Evolutionary conservation across 2,113 vertebrate genomes (phyloP), one percentile per base, ranked within the genome.

Genomic region (Toxostoma redivivum): DNA sequence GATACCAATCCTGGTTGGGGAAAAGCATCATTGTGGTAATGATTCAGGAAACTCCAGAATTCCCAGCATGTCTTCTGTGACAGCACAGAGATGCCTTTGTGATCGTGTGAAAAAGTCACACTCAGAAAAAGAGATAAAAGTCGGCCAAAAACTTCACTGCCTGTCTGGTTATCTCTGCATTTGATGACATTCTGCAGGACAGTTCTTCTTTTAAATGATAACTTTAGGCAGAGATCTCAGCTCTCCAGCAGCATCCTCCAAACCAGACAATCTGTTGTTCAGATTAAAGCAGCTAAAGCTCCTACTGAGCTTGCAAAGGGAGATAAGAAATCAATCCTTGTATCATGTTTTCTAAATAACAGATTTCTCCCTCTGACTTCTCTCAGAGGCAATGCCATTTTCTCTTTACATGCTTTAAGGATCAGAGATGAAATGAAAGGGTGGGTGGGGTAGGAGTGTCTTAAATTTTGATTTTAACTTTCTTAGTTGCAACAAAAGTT

Each of bases 311-410:
- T 94, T 74, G 80, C 37, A 86, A 93, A 86, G 16, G 7, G 8
- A 93, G 90, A 96, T 93, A 96, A 88, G 88, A 88, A 94, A 96
- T 94, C 90, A 96, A 30, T 71, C 65, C 51, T 92, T 88, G 76
- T 92, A 93, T 93, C 85, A 37, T 35, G 74, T 87, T 94, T 79
- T 90, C 81, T 81, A 87, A 79, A 87, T 31, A 87, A 85, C 37
- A 77, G 48, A 61, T 91, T 94, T 91, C 54, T 95, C 42, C 16
- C 28, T 74, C 78, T 56, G 66, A 90, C 80, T 86, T 86, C 23
- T 56, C 79, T 81, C 69, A 60, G 79, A 93, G 88, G 53, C 40
- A 95, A 38, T 67, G 25, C 4, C 30, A 51, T 78, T 83, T 96
- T 93, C 56, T 78, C 23, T 38, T 92, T 42, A 31, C 27, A 31